Evolutionary conservation across 2,113 vertebrate species (phyloP), one percentile per base, ranked within the genome.

Genomic region (Xenotilapia flavipinnis): DNA sequence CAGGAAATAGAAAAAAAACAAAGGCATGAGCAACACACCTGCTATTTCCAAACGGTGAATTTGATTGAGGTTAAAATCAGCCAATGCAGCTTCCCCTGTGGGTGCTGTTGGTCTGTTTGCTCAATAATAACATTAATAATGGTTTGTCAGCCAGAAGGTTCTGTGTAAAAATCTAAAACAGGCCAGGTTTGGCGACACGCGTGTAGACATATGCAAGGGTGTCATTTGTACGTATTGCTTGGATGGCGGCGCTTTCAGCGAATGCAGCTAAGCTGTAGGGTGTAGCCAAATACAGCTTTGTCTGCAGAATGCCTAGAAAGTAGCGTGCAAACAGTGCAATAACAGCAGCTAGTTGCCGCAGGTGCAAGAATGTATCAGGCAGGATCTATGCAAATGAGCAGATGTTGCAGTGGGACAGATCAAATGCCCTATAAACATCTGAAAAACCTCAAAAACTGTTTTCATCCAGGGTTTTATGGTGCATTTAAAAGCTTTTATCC

Each of bases 311-410:
- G 80, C 70, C 86, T 60, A 2, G 81, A 86, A 92, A 95, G 90
- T 87, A 84, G 75, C 89, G 88, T 80, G 70, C 70, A 85, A 89
- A 89, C 86, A 47, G 58, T 26, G 90, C 83, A 68, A 56, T 85
- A 77, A 87, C 21, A 87, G 85, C 75, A 87, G 81, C 73, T 6
- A 42, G 91, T 82, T 65, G 91, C 92, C 81, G 86, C 94, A 93
- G 93, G 93, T 93, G 94, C 87, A 79, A 68, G 83, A 80, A 89
- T 79, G 14, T 87, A 88, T 87, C 84, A 80, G 91, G 33, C 88
- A 42, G 65, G 83, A 81, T 62, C 56, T 81, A 92, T 93, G 93
- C 85, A 93, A 94, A 94, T 93, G 90, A 95, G 89, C 95, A 95
- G 93, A 94, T 93, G 95, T 92, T 91, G 88, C 83, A 73, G 83